Conservation (phyloP, 1,140 invertebrate genomes). For the Aleiodes sp. region DNA sequence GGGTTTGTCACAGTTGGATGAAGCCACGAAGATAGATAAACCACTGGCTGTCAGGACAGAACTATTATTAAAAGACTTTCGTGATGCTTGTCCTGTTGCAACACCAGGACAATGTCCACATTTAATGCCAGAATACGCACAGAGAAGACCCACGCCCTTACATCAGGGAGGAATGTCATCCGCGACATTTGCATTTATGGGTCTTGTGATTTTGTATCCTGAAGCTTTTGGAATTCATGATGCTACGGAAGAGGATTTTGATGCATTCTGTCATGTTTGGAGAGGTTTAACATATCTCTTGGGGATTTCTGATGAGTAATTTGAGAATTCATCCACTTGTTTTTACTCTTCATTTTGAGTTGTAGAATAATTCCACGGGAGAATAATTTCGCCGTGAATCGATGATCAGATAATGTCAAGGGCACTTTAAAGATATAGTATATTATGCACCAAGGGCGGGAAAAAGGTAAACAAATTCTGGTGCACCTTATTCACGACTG, state of each 20-base stretch:
- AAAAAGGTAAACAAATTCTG: too few species aligned
- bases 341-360: background rate
- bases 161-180: conserved; percentile 80
- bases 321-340: background rate
- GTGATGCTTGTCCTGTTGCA: conserved; percentile 39
- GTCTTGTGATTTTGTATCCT: conserved; percentile 73
- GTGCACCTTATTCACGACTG: too few species aligned
- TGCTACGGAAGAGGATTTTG: conserved; percentile 69
- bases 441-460: too few species aligned
- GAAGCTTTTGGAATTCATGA: conserved; percentile 71
- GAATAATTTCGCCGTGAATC: too few species aligned
- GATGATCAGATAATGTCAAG: too few species aligned
- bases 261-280: conserved; percentile 85
- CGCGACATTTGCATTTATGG: conserved; percentile 85
- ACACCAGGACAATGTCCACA: conserved; percentile 44
- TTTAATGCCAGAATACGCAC: conserved; percentile 65
- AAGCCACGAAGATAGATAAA: conserved; percentile 52
- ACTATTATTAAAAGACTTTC: conserved; percentile 40
- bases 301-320: conserved; percentile 79
- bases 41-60: conserved; percentile 60
- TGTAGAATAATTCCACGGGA: too few species aligned
- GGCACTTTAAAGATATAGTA: too few species aligned
- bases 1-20: conserved; percentile 39
- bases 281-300: conserved; percentile 79
- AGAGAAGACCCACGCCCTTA: conserved; percentile 58